phyloP scores from a whole-genome alignment of 2,888 invertebrate genomes.

The Metopia argyrocephala region DNA sequence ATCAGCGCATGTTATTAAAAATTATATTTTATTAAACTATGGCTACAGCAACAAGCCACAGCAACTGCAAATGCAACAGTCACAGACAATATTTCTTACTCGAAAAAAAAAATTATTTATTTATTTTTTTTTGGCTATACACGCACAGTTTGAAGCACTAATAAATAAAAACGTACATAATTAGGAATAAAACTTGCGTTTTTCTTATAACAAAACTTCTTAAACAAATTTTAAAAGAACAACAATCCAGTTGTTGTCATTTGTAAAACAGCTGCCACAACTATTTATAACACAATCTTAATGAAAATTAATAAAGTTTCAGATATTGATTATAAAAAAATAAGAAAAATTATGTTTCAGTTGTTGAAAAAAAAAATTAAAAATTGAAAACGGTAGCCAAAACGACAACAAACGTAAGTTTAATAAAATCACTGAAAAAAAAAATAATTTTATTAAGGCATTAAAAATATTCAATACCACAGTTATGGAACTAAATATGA shows the following conservation, averaged over 20 bases:
- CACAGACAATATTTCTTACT: too few relatives aligned
- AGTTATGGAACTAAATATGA: too few relatives aligned
- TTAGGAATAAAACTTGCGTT: constrained; percentile 10
- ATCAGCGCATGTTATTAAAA: constrained; percentile 56
- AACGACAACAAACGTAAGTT: too few relatives aligned
- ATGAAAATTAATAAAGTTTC: constrained; percentile 38
- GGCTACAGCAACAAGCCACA: background rate
- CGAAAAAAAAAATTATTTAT: too few relatives aligned
- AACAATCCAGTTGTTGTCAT: background rate
- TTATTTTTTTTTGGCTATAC: background rate
- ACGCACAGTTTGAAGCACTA: background rate
- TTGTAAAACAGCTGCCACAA: background rate
- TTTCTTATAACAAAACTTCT: background rate
- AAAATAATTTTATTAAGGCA: constrained; percentile 5
- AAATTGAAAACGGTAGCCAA: too few relatives aligned
- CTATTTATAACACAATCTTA: constrained; percentile 25
- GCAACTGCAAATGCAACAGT: too few relatives aligned
- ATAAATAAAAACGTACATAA: constrained; percentile 36
- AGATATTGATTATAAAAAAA: constrained; percentile 39
- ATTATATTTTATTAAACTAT: constrained; percentile 52
- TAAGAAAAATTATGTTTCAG: too few relatives aligned
- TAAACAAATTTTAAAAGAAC: background rate
- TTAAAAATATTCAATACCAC: too few relatives aligned
- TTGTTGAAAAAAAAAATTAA: too few relatives aligned
- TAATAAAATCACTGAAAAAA: constrained; percentile 23